Evolutionary conservation across 2,797 vertebrate species (phyloP), one percentile per base, ranked within the genome.

Genomic region (Crax fasciolata): DNA sequence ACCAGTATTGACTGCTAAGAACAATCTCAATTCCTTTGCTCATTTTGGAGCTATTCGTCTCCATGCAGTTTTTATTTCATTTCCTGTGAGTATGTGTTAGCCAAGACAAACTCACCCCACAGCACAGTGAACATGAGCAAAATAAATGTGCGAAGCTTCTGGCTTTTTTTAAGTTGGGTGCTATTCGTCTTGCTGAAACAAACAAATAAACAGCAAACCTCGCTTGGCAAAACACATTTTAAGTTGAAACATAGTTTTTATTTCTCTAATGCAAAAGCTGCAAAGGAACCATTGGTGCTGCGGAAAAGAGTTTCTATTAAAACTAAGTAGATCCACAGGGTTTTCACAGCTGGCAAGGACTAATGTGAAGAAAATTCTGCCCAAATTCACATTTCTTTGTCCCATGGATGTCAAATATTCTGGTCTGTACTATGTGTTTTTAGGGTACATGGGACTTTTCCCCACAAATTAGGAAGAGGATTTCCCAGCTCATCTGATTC

Each of bases 151-250:
- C 0, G 1, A 68, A 58, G 43, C 35, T 81, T 58, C 41, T 11
- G 65, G n/a, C 7, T 27, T 48, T 48, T 39, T 65, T 59, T 61
- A 55, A 70, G 19, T 30, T 55, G 21, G 13, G 39, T 79, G 32
- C 16, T 88, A 38, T 90, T 90, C 27, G 30, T 84, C 71, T 75
- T 82, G 44, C 35, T 84, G 77, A 67, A 91, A 63, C 39, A 84
- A 87, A 71, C 49, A 84, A 54, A 81, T 7, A 62, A 61, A 57
- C 48, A 66, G 35, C 93, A 87, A 9, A 5, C 5, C 6, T 59
- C 70, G 10, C 38, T 63, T 79, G 65, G 28, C 30, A 92, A 87
- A 92, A 82, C 10, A 30, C 5, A 30, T 90, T 86, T 66, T 66
- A 73, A 57, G 15, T 11, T 48, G 52, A 92, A 81, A 90, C 23